phyloP scores from a whole-genome alignment of 2,113 vertebrate genomes.

The Pandion haliaetus region DNA sequence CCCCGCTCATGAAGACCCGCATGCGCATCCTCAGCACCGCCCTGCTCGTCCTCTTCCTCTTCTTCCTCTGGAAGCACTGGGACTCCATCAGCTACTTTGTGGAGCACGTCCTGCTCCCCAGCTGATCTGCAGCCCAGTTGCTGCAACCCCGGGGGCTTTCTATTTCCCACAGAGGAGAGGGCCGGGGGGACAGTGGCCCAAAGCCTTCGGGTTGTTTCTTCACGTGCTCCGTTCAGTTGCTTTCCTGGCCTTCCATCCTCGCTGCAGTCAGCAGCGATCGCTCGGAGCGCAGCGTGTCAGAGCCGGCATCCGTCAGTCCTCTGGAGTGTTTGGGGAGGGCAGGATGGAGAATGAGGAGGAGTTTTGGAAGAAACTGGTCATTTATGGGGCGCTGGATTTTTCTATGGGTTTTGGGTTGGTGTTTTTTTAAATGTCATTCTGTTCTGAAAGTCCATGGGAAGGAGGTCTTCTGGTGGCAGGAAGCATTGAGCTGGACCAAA shows the following conservation, averaged over 20 bases:
- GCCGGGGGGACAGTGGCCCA: not conserved
- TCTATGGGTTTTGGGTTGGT: not conserved
- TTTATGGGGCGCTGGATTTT: not conserved
- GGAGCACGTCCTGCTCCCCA: constrained; percentile 85
- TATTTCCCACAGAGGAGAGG: not conserved
- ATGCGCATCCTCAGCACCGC: constrained; percentile 87
- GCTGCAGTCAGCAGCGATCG: not conserved
- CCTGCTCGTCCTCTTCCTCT: constrained; percentile 85
- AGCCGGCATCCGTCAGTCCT: not conserved
- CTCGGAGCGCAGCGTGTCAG: not conserved
- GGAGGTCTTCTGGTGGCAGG: not conserved
- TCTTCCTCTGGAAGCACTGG: constrained; percentile 97
- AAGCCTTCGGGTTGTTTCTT: not conserved
- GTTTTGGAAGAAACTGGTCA: not conserved
- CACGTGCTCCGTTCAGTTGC: not conserved
- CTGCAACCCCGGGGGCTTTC: not conserved
- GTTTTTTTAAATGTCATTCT: not conserved
- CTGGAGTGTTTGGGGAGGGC: not conserved
- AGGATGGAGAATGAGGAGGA: not conserved
- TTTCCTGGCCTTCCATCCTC: not conserved
- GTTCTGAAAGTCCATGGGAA: not conserved
- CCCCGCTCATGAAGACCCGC: constrained; percentile 96
- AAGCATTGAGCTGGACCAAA: not conserved
- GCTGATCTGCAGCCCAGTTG: constrained; percentile 72
- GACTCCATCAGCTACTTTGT: constrained; percentile 87